Conservation (phyloP, 64 coral and sea anemone species). For the Porites australiensis region DNA sequence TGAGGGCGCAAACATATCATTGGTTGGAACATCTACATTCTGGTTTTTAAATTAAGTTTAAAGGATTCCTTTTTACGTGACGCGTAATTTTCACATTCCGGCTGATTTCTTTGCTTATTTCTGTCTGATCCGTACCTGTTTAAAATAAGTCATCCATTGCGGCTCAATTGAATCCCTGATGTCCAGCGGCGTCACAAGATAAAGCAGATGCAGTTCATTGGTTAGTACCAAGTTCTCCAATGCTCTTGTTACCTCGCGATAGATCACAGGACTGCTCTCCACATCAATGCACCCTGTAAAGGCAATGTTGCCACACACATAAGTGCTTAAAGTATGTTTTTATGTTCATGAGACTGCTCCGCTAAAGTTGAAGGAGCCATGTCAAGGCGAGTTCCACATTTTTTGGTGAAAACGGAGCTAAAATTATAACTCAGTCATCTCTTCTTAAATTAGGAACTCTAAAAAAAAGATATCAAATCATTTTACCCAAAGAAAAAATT, state of each 20-base stretch:
- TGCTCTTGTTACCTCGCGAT: slow-evolving; percentile 68
- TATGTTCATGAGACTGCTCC: background rate
- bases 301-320: background rate
- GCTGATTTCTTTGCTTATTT: background rate
- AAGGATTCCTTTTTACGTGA: too few relatives aligned
- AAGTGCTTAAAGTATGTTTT: background rate
- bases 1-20: too few relatives aligned
- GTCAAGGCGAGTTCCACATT: too few relatives aligned
- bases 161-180: slow-evolving; percentile 62
- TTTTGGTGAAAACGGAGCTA: too few relatives aligned
- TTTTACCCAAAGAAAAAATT: too few relatives aligned
- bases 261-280: slow-evolving; percentile 78
- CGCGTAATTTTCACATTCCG: too few relatives aligned
- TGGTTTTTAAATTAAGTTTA: too few relatives aligned
- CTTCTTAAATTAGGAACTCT: too few relatives aligned
- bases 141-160: slow-evolving; percentile 86
- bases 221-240: slow-evolving; percentile 75
- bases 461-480: too few relatives aligned
- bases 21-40: too few relatives aligned
- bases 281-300: slow-evolving; percentile 88
- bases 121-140: slow-evolving; percentile 57
- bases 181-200: slow-evolving; percentile 88
- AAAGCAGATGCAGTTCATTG: slow-evolving; percentile 90
- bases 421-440: too few relatives aligned
- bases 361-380: too few relatives aligned